These are phyloP conservation scores for Drosophila pseudoananassae DNA, from an alignment of 1,140 invertebrate species.

Conservation along the genomic window DNA sequence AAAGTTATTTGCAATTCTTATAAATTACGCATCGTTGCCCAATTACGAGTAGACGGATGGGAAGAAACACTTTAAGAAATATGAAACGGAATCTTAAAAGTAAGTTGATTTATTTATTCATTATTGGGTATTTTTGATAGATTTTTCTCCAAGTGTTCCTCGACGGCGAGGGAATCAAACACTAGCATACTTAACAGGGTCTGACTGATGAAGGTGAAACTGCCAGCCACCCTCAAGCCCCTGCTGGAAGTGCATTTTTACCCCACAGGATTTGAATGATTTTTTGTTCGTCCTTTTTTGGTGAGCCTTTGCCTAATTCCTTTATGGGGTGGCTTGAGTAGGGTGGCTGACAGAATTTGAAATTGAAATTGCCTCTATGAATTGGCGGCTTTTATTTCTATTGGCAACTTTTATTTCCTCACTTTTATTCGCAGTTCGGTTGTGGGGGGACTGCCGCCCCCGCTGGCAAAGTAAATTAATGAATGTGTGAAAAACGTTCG, in stretches of 20 bases:
- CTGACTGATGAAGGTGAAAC: constrained; percentile 45
- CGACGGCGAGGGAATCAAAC: constrained; percentile 56
- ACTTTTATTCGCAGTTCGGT: constrained; percentile 37
- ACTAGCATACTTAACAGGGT: constrained; percentile 50
- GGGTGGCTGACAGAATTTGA: constrained; percentile 61
- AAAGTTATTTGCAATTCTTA: constrained; percentile 81
- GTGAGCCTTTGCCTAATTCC: constrained; percentile 24
- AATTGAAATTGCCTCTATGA: constrained; percentile 74
- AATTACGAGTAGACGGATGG: constrained; percentile 53
- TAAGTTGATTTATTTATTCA: not conserved
- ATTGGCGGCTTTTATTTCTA: constrained; percentile 63
- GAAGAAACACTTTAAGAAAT: not conserved
- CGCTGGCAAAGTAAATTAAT: constrained; percentile 55
- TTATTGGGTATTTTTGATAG: not conserved
- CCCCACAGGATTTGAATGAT: constrained; percentile 52
- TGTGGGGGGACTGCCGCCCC: not conserved
- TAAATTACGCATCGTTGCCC: constrained; percentile 78
- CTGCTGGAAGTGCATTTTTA: constrained; percentile 65
- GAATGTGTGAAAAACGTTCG: constrained; percentile 70
- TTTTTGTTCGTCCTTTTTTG: constrained; percentile 20
- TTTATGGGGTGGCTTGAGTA: constrained; percentile 34
- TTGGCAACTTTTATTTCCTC: constrained; percentile 50
- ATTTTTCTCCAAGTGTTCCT: not conserved
- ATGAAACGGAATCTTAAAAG: not conserved
- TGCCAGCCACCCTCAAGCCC: constrained; percentile 21